Conservation (phyloP, 2,113 vertebrate species). For the Perca fluviatilis region DNA sequence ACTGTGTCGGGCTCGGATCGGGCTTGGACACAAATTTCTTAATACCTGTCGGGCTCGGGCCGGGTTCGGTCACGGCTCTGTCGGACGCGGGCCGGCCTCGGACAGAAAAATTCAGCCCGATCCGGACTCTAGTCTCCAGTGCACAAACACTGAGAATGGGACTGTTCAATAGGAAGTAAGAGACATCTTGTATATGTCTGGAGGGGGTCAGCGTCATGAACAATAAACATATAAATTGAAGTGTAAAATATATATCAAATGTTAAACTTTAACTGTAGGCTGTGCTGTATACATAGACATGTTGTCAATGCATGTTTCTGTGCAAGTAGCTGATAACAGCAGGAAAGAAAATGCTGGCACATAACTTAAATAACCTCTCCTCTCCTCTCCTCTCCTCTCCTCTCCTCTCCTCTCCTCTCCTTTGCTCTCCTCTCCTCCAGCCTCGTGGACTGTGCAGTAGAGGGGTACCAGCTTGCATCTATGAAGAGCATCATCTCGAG, state of each 20-base stretch:
- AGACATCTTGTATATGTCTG: neutral
- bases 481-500: constrained; percentile 61
- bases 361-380: neutral
- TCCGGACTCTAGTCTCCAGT: neutral
- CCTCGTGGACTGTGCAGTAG: constrained; percentile 72
- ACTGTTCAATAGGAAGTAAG: neutral
- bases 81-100: too few species aligned
- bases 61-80: too few species aligned
- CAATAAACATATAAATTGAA: too few species aligned
- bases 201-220: neutral
- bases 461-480: constrained; percentile 49
- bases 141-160: neutral
- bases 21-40: too few species aligned
- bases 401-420: neutral
- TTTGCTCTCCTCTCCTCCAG: constrained; percentile 78
- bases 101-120: too few species aligned
- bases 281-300: too few species aligned
- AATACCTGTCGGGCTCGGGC: too few species aligned
- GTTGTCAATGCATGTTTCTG: neutral
- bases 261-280: too few species aligned
- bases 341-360: neutral
- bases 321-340: neutral
- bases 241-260: too few species aligned
- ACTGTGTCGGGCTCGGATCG: too few species aligned
- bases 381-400: constrained; percentile 9